Base-by-base conservation (phyloP, 2,113 vertebrate species). In the Helogale parvula region DNA sequence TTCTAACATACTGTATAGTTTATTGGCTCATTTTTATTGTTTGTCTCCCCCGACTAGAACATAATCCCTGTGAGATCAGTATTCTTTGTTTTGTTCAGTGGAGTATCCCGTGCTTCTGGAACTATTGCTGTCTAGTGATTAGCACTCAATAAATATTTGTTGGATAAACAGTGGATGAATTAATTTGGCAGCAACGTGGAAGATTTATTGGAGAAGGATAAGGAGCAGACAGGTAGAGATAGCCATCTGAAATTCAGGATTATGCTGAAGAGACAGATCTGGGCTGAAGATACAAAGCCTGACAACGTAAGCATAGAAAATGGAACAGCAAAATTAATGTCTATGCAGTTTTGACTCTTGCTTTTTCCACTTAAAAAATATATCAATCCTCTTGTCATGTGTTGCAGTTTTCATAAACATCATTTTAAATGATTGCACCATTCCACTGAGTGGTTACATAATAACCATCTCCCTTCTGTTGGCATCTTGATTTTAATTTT, bases 141-240 rank as follows among this genome's bases (percentile, higher is more conserved):
- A 93, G 54, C 52, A 68, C 84, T 95, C 33, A 11, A 14, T 92
- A 77, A 92, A 92, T 94, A 95, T 90, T 90, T 87, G 80, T 79
- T 57, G 74, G 57, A 35, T 72, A 95, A 94, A 82, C 33, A 83
- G 47, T 71, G 45, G 79, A 77, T 85, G 38, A 94, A 94, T 79
- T 90, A 66, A 87, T 87, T 92, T 87, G 71, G 52, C 63, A 87
- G 57, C 81, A 52, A 29, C 15, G 1, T 41, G 8, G 60, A 71
- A 63, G 50, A 57, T 68, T 87, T 83, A 10, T 47, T 94, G 84
- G 52, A 74, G 38, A 87, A 72, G 25, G 13, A 16, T 17, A 50
- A 89, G n/a, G 5, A 31, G 23, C 3, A 14, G 11, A 13, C 12
- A 74, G 84, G 60, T 16, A 68, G 38, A 94, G n/a, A 87, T 21